Base-by-base conservation (phyloP, 2,888 invertebrate genomes). In the Cataglyphis cursor region DNA sequence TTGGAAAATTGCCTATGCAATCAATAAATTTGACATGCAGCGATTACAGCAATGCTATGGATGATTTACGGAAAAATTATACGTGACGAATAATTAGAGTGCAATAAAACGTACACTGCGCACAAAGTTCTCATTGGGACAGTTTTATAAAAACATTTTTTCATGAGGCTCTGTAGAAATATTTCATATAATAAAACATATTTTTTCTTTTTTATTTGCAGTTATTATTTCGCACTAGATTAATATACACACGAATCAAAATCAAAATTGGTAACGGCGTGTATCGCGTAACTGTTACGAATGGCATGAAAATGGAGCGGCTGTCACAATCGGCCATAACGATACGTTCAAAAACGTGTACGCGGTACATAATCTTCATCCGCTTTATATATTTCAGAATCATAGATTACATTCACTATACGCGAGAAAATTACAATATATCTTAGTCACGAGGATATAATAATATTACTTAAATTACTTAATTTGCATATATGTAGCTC, bases 1-100 rank as follows among this genome's bases (percentile, higher is more conserved):
- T 81, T 72, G 73, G 72, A 83, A 72, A 83, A 65, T 83, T 83
- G 66, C 68, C 48, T 66, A 61, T 62, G 62, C 44, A 51, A 31
- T 65, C 59, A 66, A 72, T 83, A 83, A 80, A 81, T 80, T 80
- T 70, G 57, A 72, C 66, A 48, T 48, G 65, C 64, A n/a, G 61
- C 48, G 72, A 72, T 80, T 72, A 70, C 35, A 21, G 44, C 31
- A 28, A 70, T 59, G 18, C 8, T 24, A 21, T 3, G 54, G 0
- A 61, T 28, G 72, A 61, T 80, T 80, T 62, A 54, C 57, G 44
- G 73, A 80, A 62, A 80, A 80, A 80, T 72, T 76, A 66, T 41
- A 31, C 41, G 15, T 21, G 12, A 57, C 9, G 31, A 57, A 10
- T 66, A 54, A 66, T 76, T 57, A 76, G 66, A 66, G 28, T 21